Evolutionary conservation across 2,888 invertebrate genomes (phyloP), one percentile per base, ranked within the genome.

Genomic region (Euzophera pinguis): DNA sequence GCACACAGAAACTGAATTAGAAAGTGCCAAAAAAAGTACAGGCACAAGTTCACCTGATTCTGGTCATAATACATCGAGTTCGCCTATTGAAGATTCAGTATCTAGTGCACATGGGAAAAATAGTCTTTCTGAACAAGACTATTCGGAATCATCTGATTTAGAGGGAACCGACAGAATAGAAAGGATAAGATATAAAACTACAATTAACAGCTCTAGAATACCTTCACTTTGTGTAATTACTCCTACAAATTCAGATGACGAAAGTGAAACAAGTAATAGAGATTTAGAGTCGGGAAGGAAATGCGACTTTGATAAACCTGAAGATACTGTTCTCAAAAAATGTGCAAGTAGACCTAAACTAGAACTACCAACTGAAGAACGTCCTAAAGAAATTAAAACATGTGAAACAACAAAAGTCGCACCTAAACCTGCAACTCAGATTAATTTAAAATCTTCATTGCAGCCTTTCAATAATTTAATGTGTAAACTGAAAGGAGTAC

Each of bases 151-250:
- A 39, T 96, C 96, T 0, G 96, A 97, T 75, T 90, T 96, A 62
- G 96, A 96, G 85, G 96, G 96, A n/a, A 93, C 95, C 22, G 97
- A 97, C 73, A 91, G 97, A 69, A 95, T 96, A 66, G 97, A 97
- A 81, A 91, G 97, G 63, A 95, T 97, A 59, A 90, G 96, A 56
- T 94, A 94, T 41, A 97, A 97, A 84, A 97, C 97, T 0, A 94
- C 95, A 1, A 95, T 97, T 41, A 96, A 95, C 70, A 95, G 95
- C 50, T 95, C 95, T 64, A 92, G 97, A 63, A 97, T 97, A 71
- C 97, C 97, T 0, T 97, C 97, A 4, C 95, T 97, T 94, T 97
- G 97, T 80, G 96, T 96, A 1, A 96, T 97, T 48, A 97, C 97
- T 12, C 97, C 97, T 3, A 94, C 94, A 0, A 95, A 95, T 57